Evolutionary conservation across 2,888 invertebrate species (phyloP).

Genomic region (Athrips mouffetella): DNA sequence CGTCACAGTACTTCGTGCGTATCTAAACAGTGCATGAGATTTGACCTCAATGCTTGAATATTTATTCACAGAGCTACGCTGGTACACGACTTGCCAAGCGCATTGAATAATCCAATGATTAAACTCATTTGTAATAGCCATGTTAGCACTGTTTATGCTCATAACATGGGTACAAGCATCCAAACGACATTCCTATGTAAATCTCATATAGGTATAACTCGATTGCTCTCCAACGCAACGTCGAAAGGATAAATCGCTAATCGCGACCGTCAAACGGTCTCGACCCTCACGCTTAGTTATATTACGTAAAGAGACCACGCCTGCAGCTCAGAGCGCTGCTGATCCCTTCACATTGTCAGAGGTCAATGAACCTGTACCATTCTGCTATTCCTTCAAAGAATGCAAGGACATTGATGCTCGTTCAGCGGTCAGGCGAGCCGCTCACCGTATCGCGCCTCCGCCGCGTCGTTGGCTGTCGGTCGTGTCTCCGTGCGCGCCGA

Average conservation of each 20-base stretch:
- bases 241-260: slow-evolving; percentile 27
- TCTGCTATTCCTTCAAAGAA: slow-evolving; percentile 64
- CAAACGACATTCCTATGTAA: slow-evolving; percentile 15
- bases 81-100: slow-evolving; percentile 42
- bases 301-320: slow-evolving; percentile 61
- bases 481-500: slow-evolving; percentile 21
- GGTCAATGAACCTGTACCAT: slow-evolving; percentile 70
- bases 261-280: slow-evolving; percentile 47
- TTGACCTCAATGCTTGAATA: slow-evolving; percentile 63
- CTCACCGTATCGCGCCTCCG: slow-evolving; percentile 20
- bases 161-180: slow-evolving; percentile 15
- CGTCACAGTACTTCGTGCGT: slow-evolving; percentile 46
- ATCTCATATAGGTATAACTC: slow-evolving; percentile 16
- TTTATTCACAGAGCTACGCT: slow-evolving; percentile 50
- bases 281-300: slow-evolving; percentile 52
- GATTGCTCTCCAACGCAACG: slow-evolving; percentile 15
- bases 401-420: slow-evolving; percentile 65
- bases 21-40: slow-evolving; percentile 53
- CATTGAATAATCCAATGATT: slow-evolving; percentile 39
- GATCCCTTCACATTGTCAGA: slow-evolving; percentile 70
- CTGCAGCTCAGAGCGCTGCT: slow-evolving; percentile 49
- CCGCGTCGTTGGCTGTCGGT: slow-evolving; percentile 18
- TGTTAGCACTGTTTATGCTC: slow-evolving; percentile 21
- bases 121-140: slow-evolving; percentile 25
- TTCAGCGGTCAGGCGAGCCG: slow-evolving; percentile 34